phyloP scores from a whole-genome alignment of 2,797 vertebrate genomes.

The Myotis myotis region DNA sequence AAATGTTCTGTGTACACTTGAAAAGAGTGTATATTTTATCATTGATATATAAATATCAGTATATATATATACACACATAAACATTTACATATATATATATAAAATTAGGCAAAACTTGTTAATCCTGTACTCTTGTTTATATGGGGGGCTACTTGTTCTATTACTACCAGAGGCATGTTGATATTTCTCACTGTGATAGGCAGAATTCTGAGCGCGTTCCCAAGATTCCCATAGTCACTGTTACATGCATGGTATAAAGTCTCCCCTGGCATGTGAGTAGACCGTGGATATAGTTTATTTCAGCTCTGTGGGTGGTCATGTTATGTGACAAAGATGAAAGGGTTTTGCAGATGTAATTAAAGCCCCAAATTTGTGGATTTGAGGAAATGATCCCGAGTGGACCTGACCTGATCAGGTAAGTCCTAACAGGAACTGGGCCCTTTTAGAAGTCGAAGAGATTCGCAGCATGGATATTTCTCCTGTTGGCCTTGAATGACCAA shows the following conservation, averaged over 20 bases:
- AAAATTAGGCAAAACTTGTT: constrained; percentile 1
- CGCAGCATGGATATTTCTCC: neutral
- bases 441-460: constrained; percentile 39
- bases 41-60: neutral
- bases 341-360: constrained; percentile 3
- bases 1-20: neutral
- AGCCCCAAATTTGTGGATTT: constrained; percentile 12
- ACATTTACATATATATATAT: neutral
- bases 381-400: constrained; percentile 18
- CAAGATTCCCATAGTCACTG: neutral
- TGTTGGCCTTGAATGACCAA: neutral
- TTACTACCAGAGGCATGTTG: constrained; percentile 1
- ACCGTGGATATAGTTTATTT: constrained; percentile 7
- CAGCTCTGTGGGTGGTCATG: neutral
- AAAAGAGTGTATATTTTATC: constrained; percentile 3
- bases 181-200: neutral
- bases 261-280: neutral
- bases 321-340: neutral
- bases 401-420: neutral
- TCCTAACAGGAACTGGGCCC: neutral
- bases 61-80: neutral
- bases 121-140: neutral
- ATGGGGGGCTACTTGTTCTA: neutral
- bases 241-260: neutral
- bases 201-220: constrained; percentile 14